These are phyloP conservation scores for Stomatorhinus ivindoensis DNA, from an alignment of 2,113 vertebrate genomes.

Conservation along the genomic window DNA sequence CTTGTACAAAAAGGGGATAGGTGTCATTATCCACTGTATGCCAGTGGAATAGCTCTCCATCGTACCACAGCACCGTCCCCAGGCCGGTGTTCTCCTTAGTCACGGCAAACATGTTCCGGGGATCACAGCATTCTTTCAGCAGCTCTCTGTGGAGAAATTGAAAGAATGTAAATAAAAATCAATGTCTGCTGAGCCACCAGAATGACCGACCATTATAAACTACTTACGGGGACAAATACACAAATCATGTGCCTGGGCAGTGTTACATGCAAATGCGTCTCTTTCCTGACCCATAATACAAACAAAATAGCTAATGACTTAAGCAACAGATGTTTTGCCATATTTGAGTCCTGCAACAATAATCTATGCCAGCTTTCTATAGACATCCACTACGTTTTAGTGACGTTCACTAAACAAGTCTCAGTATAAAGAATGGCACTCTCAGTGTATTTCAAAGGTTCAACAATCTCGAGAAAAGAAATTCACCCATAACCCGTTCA, in stretches of 20 bases:
- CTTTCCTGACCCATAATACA: not conserved
- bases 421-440: not conserved
- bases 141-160: conserved; percentile 65
- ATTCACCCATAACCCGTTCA: not conserved
- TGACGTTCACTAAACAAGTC: not conserved
- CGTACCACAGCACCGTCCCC: conserved; percentile 91
- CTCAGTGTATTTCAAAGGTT: not conserved
- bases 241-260: not conserved
- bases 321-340: not conserved
- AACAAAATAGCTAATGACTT: not conserved
- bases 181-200: not conserved
- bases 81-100: conserved; percentile 84
- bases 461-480: not conserved
- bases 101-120: conserved; percentile 75
- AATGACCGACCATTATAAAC: not conserved
- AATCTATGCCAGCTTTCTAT: not conserved
- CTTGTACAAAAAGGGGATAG: conserved; percentile 82
- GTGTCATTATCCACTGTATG: conserved; percentile 86
- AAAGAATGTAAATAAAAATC: not conserved
- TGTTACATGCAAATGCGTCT: not conserved
- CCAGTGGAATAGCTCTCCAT: conserved; percentile 85
- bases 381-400: not conserved
- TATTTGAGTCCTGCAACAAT: not conserved
- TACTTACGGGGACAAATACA: not conserved
- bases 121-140: conserved; percentile 82